These are phyloP conservation scores for Anolis apletophallus DNA, from an alignment of 2,797 vertebrate genomes.

Conservation along the genomic window DNA sequence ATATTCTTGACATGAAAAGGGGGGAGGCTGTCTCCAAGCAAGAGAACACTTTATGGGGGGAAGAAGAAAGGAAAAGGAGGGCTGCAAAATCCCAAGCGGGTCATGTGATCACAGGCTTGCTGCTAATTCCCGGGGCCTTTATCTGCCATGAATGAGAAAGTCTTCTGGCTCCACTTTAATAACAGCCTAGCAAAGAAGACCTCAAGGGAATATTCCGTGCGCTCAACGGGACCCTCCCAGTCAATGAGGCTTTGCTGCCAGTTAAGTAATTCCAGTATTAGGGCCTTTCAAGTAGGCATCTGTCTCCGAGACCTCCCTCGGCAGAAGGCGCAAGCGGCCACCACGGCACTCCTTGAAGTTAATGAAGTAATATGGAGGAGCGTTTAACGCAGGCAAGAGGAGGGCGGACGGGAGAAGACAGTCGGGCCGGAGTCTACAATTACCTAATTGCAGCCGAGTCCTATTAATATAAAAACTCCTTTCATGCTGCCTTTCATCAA, in stretches of 20 bases:
- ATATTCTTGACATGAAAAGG: neutral
- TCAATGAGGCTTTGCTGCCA: neutral
- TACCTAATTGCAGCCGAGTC: neutral
- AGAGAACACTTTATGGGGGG: conserved; percentile 8
- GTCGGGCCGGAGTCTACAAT: neutral
- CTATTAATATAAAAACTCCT: neutral
- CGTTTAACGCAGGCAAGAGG: neutral
- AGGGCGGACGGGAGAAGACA: neutral
- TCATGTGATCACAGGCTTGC: conserved; percentile 23
- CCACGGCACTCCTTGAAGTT: neutral
- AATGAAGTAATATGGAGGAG: neutral
- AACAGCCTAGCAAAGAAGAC: conserved; percentile 12
- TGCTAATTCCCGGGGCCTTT: conserved; percentile 28
- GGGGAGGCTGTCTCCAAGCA: neutral
- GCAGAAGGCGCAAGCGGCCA: neutral
- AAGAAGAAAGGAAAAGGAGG: neutral
- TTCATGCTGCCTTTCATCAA: too few relatives aligned
- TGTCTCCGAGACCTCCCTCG: neutral
- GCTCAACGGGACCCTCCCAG: neutral
- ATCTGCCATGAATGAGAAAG: conserved; percentile 18
- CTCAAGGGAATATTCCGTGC: conserved; percentile 1
- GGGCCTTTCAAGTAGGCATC: neutral
- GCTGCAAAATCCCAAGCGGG: neutral
- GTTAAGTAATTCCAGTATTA: neutral
- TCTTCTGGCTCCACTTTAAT: conserved; percentile 36